Base-by-base conservation (phyloP, 2,888 invertebrate genomes). In the Hypsopygia costalis region DNA sequence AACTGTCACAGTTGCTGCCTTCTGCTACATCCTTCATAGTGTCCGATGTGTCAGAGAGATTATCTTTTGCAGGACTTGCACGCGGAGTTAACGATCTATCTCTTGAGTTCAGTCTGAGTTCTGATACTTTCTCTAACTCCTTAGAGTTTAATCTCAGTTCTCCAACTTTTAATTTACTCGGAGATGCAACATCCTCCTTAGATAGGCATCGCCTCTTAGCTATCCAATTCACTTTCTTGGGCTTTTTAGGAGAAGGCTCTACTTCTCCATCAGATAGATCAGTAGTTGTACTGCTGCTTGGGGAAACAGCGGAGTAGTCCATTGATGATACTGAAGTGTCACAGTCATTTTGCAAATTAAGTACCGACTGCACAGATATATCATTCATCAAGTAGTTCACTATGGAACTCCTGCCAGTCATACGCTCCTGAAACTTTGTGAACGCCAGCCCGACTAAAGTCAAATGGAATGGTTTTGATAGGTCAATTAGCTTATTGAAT, bases 401-500 rank as follows among this genome's bases (percentile, higher is more conserved):
- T 55, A 95, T 93, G 8, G 94, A 94, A 58, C 93, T 91, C 49
- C 91, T 90, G 1, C 93, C 93, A 1, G 90, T 91, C 69, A 91
- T 92, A 43, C 92, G 89, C 55, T 93, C 94, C 57, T 93, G 92
- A 65, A 95, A 95, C 73, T 95, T 95, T 1, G 94, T 94, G 69
- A 95, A 95, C 11, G 94, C 94, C 61, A 95, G 81, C n/a, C 95
- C 95, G 43, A 95, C 87, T 39, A 95, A 79, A 0, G 95, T 95
- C 58, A 95, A 92, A 76, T 94, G 94, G 81, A 94, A 95, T 48
- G 94, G 93, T 79, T 93, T 92, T 20, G 91, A 89, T 51, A 93
- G 87, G 65, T 94, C 92, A 42, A 95, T 92, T 46, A 93, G 90
- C 64, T 94, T 92, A 67, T 93, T 92, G 64, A 95, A 95, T 54